These are phyloP conservation scores for Thera obeliscata DNA, from an alignment of 2,888 invertebrate species.

Conservation along the genomic window DNA sequence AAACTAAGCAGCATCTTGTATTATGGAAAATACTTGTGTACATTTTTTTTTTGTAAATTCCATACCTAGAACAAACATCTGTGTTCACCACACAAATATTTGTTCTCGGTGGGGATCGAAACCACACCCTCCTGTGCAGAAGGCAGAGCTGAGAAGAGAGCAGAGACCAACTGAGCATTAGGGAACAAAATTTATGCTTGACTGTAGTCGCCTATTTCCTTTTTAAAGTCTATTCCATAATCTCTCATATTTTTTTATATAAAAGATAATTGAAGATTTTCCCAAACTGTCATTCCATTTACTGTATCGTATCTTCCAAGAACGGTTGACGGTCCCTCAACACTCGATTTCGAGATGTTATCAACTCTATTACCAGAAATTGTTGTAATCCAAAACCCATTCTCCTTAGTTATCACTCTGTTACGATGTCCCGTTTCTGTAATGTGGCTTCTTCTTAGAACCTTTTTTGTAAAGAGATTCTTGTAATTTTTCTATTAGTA, in stretches of 20 bases:
- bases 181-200: no score
- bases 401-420: slow-evolving; percentile 29
- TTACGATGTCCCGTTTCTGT: slow-evolving; percentile 19
- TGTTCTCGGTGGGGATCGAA: no score
- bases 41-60: no score
- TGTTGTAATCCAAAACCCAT: slow-evolving; percentile 29
- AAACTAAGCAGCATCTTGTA: no score
- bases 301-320: slow-evolving; percentile 5
- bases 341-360: slow-evolving; percentile 24
- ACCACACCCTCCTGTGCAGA: no score
- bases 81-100: no score
- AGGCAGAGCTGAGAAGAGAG: no score
- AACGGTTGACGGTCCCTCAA: slow-evolving; percentile 16
- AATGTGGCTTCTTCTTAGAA: slow-evolving; percentile 21
- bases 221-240: no score
- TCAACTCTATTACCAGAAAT: slow-evolving; percentile 22
- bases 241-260: background rate
- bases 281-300: background rate
- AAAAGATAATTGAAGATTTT: slow-evolving; percentile 2
- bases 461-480: background rate
- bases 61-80: no score
- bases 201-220: no score
- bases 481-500: background rate
- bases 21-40: no score
- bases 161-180: no score